These are phyloP conservation scores for Ecliptopera silaceata DNA, from an alignment of 2,888 invertebrate genomes.

Conservation along the genomic window DNA sequence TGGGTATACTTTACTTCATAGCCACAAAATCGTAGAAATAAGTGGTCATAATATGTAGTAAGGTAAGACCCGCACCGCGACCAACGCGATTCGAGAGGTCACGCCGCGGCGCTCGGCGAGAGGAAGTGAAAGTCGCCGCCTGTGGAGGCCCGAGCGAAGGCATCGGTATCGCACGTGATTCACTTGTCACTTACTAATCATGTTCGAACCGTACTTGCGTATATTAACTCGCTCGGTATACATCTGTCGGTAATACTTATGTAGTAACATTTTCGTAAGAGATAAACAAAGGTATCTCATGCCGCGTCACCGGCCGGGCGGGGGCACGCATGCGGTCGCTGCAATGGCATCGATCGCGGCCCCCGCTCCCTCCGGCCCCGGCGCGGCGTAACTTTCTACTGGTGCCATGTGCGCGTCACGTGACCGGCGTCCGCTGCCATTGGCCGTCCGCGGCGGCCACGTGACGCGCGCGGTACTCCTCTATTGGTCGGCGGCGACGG, in stretches of 20 bases:
- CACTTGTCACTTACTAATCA: conserved; percentile 26
- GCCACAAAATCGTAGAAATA: conserved; percentile 6
- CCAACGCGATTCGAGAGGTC: conserved; percentile 19
- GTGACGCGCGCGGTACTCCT: conserved; percentile 52
- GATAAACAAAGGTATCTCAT: conserved; percentile 62
- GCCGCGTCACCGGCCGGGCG: conserved; percentile 63
- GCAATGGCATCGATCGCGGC: conserved; percentile 75
- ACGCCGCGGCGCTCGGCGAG: conserved; percentile 37
- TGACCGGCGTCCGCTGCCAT: conserved; percentile 59
- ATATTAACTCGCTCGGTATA: conserved; percentile 5
- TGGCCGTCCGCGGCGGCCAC: conserved; percentile 60
- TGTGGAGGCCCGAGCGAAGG: conserved; percentile 27
- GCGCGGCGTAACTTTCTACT: conserved; percentile 49
- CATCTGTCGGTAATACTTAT: conserved; percentile 12
- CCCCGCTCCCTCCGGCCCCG: conserved; percentile 27
- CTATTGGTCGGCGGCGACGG: conserved; percentile 44
- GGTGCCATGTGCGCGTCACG: conserved; percentile 63
- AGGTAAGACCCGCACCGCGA: conserved; percentile 22
- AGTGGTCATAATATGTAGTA: conserved; percentile 18
- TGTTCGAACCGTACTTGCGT: conserved; percentile 1
- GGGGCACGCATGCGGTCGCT: conserved; percentile 67
- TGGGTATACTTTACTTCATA: conserved; percentile 13
- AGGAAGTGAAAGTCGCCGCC: conserved; percentile 65
- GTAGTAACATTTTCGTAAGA: conserved; percentile 43
- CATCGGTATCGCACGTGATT: conserved; percentile 47